Base-by-base conservation (phyloP, 2,888 invertebrate species). In the Perizoma flavofasciatum region DNA sequence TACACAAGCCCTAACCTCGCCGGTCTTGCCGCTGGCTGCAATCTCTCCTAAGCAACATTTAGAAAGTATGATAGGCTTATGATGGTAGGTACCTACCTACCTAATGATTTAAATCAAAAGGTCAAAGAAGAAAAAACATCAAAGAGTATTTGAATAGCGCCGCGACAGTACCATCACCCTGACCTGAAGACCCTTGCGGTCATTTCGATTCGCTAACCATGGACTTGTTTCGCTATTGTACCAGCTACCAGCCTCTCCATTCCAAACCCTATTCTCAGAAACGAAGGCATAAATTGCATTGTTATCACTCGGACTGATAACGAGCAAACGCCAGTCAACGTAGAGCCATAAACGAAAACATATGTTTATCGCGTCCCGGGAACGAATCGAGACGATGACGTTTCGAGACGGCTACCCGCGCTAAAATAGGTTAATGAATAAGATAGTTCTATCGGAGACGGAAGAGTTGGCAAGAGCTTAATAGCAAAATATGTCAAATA, bases 241-340 rank as follows among this genome's bases (percentile, higher is more conserved):
- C 61, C 72, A 58, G 59, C 49, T 58, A 67, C 53, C 58, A 37
- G 49, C 61, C 60, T 63, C 65, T 62, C 71, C 59, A 89, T 72
- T 81, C 60, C 82, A 70, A 73, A 71, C 85, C 73, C 68, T 88
- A 80, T 64, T 62, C 51, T 54, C 40, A 61, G 60, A 51, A 9
- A 61, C 54, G 66, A 87, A 69, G 77, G 78, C 72, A 65, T 70
- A 67, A 77, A 85, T 83, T 79, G 67, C 74, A 70, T 83, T 80
- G 85, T 90, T 91, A 91, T 91, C 91, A 89, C 64, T 41, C 65
- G 65, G 61, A 68, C 71, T 86, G 90, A 90, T 89, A 89, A 88
- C 83, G 73, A 73, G 73, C 73, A 55, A 64, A 58, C 63, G 61
- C 74, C 71, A 70, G 73, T 73, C 75, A 71, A 68, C 77, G 76